phyloP scores from a whole-genome alignment of 2,113 vertebrate species.

The Atlantisia rogersi region DNA sequence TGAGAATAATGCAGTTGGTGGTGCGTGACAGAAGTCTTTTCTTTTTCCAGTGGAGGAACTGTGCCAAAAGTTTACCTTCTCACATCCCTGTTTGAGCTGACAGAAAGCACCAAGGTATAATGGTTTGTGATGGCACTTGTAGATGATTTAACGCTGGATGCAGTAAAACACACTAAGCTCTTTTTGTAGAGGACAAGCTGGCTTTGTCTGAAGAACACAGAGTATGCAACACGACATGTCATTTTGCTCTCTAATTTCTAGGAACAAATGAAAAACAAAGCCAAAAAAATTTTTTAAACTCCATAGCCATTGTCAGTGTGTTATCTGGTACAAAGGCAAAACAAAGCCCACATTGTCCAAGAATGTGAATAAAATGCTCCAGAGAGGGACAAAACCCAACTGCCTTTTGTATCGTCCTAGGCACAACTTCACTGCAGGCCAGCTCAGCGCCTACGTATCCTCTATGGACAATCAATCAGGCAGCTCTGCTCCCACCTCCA shows the following conservation, averaged over 20 bases:
- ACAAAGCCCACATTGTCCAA: neutral
- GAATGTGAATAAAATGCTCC: neutral
- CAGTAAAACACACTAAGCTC: neutral
- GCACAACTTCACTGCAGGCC: neutral
- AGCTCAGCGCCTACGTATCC: neutral
- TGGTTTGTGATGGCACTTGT: neutral
- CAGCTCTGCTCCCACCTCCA: neutral
- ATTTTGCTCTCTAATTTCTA: neutral
- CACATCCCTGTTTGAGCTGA: neutral
- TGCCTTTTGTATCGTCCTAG: neutral
- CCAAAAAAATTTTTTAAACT: neutral
- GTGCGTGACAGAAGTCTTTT: no score
- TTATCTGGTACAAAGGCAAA: neutral
- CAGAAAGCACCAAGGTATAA: neutral
- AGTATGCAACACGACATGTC: neutral
- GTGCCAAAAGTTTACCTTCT: neutral
- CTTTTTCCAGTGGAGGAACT: neutral
- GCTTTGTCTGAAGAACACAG: neutral
- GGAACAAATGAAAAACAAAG: neutral
- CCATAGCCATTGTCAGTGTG: neutral
- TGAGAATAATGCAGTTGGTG: no score
- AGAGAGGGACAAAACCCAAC: neutral
- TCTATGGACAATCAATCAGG: neutral
- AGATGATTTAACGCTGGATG: neutral
- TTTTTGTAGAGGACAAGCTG: neutral